Conservation (phyloP, 1,140 invertebrate species). For the Zaprionus lachaisei region DNA sequence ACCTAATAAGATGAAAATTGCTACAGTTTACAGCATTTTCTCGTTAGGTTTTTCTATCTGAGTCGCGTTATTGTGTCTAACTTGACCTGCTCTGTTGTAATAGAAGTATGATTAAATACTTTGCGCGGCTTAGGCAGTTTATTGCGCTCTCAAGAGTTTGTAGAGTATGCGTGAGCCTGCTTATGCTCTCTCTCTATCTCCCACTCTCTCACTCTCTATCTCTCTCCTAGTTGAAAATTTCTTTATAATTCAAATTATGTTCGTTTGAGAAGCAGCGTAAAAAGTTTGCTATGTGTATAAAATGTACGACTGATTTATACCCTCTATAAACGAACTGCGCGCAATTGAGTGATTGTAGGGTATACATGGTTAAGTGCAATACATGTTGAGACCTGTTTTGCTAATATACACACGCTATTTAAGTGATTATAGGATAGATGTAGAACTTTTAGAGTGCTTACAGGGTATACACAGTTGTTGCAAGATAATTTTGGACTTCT, state of each 20-base stretch:
- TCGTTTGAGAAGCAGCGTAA: neutral
- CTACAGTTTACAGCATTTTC: neutral
- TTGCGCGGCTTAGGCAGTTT: neutral
- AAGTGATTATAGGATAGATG: too few species aligned
- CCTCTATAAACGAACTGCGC: neutral
- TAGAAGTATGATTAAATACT: neutral
- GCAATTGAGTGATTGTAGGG: too few species aligned
- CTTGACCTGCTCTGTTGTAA: neutral
- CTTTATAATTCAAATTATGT: conserved; percentile 6
- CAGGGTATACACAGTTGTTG: too few species aligned
- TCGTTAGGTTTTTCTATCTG: neutral
- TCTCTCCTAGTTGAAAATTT: neutral
- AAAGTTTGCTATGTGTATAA: neutral
- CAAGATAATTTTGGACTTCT: too few species aligned
- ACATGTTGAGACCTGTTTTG: too few species aligned
- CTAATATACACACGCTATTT: too few species aligned
- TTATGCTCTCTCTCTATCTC: neutral
- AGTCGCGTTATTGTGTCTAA: neutral
- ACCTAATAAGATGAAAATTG: conserved; percentile 2
- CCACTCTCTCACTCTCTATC: neutral
- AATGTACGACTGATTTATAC: neutral
- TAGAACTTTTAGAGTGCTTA: too few species aligned
- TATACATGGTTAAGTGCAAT: too few species aligned
- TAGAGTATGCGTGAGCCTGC: neutral
- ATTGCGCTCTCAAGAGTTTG: neutral